phyloP scores from a whole-genome alignment of 2,113 vertebrate species.

The Polypterus senegalus region DNA sequence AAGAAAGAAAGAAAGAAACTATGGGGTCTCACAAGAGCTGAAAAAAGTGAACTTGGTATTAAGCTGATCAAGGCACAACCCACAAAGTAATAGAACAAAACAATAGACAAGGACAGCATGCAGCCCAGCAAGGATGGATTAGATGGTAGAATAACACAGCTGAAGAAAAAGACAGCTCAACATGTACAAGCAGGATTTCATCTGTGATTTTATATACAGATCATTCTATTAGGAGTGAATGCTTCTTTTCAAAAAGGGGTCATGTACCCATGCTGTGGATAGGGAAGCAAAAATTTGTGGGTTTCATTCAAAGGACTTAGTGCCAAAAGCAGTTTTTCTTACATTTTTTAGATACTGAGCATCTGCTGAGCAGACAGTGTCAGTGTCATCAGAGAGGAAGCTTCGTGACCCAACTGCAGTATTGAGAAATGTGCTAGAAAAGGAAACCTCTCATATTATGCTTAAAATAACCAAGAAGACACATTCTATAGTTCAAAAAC shows the following conservation, averaged over 20 bases:
- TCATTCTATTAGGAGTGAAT: not conserved
- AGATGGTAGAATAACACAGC: not conserved
- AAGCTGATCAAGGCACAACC: not conserved
- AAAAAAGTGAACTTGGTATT: not conserved
- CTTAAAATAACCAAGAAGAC: too few species aligned
- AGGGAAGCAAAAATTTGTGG: not conserved
- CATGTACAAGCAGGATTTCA: not conserved
- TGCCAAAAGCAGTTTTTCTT: not conserved
- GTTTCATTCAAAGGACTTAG: not conserved
- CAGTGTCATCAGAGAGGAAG: too few species aligned
- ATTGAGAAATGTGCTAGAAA: conserved; percentile 2
- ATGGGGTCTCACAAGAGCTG: too few species aligned
- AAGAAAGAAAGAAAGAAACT: too few species aligned
- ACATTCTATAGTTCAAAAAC: too few species aligned
- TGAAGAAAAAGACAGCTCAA: not conserved
- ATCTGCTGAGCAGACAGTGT: not conserved
- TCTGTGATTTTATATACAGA: not conserved
- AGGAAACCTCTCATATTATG: conserved; percentile 12
- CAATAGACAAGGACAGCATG: not conserved
- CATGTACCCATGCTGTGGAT: not conserved
- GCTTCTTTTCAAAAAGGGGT: not conserved
- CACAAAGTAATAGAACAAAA: not conserved
- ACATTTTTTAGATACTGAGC: not conserved
- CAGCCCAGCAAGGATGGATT: not conserved
- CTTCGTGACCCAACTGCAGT: conserved; percentile 2